Percentiles rank a stretch among this genome's conserved stretches.
phyloP scores from a whole-genome alignment of 1,140 invertebrate genomes.

The Drosophila nikananu region DNA sequence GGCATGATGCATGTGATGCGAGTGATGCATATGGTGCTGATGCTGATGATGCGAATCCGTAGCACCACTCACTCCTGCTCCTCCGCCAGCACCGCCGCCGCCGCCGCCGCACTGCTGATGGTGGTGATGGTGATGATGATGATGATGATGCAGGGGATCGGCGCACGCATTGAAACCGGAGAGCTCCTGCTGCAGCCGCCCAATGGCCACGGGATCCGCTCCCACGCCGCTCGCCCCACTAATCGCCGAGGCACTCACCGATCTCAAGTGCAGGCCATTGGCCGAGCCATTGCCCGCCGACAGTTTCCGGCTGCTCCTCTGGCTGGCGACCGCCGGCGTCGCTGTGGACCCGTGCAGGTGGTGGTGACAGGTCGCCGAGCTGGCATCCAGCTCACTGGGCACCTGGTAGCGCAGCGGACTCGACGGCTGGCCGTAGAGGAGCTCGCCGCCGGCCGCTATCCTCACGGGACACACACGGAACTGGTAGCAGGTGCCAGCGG shows the following conservation, averaged over 20 bases:
- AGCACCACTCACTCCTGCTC: conserved; percentile 10
- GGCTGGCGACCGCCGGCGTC: conserved; percentile 24
- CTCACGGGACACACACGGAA: conserved; percentile 91
- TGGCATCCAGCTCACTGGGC: conserved; percentile 66
- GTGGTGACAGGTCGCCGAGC: conserved; percentile 43
- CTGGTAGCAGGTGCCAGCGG: conserved; percentile 90
- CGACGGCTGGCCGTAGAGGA: conserved; percentile 89
- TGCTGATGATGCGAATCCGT: conserved; percentile 65
- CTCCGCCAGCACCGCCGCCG: background rate
- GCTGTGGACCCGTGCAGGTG: conserved; percentile 53
- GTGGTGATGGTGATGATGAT: conserved; percentile 83
- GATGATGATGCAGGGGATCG: conserved; percentile 80
- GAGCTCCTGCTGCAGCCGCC: conserved; percentile 71
- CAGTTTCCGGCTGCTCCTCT: conserved; percentile 72
- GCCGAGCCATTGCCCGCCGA: conserved; percentile 42
- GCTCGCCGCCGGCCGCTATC: conserved; percentile 86
- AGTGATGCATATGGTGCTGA: conserved; percentile 72
- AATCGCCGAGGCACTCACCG: conserved; percentile 77
- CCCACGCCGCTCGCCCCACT: conserved; percentile 68
- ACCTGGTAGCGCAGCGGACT: conserved; percentile 86
- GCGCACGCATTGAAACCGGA: conserved; percentile 69
- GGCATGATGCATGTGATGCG: conserved; percentile 73
- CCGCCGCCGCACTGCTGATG: conserved; percentile 45
- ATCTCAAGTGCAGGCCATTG: conserved; percentile 61
- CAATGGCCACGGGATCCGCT: conserved; percentile 56